Conservation (phyloP, 2,113 vertebrate genomes). For the Lophochroa leadbeateri region DNA sequence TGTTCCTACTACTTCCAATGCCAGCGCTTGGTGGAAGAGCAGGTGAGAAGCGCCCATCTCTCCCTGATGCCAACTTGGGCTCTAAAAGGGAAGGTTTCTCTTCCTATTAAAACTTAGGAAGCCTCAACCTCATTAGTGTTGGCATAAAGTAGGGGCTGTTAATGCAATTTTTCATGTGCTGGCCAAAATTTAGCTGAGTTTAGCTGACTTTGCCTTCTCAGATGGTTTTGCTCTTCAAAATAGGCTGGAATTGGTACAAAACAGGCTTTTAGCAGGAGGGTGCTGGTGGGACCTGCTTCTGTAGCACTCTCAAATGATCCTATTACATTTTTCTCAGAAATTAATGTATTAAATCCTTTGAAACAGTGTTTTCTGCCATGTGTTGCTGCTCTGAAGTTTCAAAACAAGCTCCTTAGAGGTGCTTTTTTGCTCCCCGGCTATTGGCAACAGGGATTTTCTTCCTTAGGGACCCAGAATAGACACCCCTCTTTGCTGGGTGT, state of each 20-base stretch:
- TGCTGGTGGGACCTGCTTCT: neutral
- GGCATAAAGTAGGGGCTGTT: neutral
- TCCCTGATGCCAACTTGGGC: fast-evolving
- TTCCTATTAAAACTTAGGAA: neutral
- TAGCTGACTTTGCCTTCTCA: neutral
- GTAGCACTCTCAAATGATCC: neutral
- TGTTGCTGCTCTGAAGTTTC: neutral
- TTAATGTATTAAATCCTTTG: neutral
- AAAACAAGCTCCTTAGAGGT: neutral
- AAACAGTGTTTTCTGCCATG: neutral
- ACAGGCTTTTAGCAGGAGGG: neutral
- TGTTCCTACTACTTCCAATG: neutral
- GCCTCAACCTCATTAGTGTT: neutral
- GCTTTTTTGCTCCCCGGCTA: neutral
- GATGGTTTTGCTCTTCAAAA: neutral
- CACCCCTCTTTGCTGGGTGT: neutral
- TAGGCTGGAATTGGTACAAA: neutral
- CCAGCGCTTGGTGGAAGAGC: neutral
- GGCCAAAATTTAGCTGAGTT: neutral
- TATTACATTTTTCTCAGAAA: neutral
- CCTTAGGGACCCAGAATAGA: neutral
- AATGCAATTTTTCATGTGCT: neutral
- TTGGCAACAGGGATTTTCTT: neutral
- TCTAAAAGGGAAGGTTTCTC: neutral
- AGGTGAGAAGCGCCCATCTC: neutral